Base-by-base conservation (phyloP, 2,113 vertebrate species). In the Coptodon bakossiorum region DNA sequence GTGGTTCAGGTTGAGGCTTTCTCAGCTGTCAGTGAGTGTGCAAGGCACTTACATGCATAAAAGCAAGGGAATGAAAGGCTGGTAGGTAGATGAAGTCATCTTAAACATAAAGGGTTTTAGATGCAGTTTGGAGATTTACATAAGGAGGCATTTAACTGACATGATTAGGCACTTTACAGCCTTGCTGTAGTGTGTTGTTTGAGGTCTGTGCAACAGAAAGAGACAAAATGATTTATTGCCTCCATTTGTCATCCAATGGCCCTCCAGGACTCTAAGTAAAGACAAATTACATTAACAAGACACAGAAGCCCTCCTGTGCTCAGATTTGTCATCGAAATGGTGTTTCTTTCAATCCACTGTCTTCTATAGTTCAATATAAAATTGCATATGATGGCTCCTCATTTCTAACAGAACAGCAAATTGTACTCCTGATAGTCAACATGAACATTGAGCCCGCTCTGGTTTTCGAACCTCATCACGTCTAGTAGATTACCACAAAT, bases 211-310 rank as follows among this genome's bases (percentile, higher is more conserved):
- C 11, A 34, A 52, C 27, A 52, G 45, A 84, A 61, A 86, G 45
- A 86, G 84, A 84, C 63, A 85, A 52, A 13, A 83, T 93, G 87
- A 94, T 93, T 94, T 89, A 93, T 88, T 38, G 59, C 79, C 73
- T 88, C 22, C 12, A n/a, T 83, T 81, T 93, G 83, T 90, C 86
- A 81, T 79, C 80, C 76, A 48, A 13, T 6, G 61, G 84, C 78
- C 87, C 86, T 85, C 56, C 66, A 82, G 80, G 84, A 79, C 81
- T 87, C 88, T 40, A 80, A 71, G 78, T 57, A 52, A 80, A 88
- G 82, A 92, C 88, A 93, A 91, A 90, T 80, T 50, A 81, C 81
- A 86, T 87, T 89, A 89, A 83, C 73, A 82, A 89, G 84, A 88
- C 71, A 88, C 79, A 88, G 54, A 89, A 43, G 82, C 34, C 43